phyloP scores from a whole-genome alignment of 2,797 vertebrate genomes.

The Scarus forsteni region DNA sequence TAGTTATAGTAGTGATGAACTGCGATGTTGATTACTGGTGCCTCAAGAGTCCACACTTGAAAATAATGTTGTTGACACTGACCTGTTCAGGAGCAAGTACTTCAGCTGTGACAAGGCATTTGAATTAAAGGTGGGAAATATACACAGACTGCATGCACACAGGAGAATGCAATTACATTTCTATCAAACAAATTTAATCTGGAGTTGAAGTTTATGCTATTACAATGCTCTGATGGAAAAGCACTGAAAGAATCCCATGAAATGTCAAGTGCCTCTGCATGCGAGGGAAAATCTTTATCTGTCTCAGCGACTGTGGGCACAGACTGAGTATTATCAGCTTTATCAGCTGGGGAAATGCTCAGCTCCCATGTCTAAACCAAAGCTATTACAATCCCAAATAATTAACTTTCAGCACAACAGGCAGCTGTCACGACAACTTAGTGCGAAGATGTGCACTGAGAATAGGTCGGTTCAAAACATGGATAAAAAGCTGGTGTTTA shows the following conservation, averaged over 20 bases:
- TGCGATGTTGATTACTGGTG: constrained; percentile 71
- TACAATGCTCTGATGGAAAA: constrained; percentile 72
- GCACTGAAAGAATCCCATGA: constrained; percentile 74
- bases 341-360: constrained; percentile 82
- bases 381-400: constrained; percentile 88
- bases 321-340: constrained; percentile 78
- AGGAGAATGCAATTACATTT: constrained; percentile 79
- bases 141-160: constrained; percentile 62
- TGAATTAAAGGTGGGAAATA: constrained; percentile 61
- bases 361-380: constrained; percentile 79
- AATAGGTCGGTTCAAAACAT: constrained; percentile 41
- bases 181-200: constrained; percentile 74
- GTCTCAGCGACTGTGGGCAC: constrained; percentile 73
- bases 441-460: constrained; percentile 71
- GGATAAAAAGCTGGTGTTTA: constrained; percentile 4
- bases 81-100: constrained; percentile 64
- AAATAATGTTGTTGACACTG: constrained; percentile 82
- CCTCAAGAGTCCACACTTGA: constrained; percentile 68
- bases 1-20: constrained; percentile 64
- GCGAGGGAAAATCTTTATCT: constrained; percentile 67
- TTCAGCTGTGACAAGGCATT: constrained; percentile 68
- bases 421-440: constrained; percentile 64
- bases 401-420: constrained; percentile 82
- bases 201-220: constrained; percentile 64
- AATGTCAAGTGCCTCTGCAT: constrained; percentile 86